Evolutionary conservation across 2,113 vertebrate genomes (phyloP).

Genomic region (Clarias gariepinus): DNA sequence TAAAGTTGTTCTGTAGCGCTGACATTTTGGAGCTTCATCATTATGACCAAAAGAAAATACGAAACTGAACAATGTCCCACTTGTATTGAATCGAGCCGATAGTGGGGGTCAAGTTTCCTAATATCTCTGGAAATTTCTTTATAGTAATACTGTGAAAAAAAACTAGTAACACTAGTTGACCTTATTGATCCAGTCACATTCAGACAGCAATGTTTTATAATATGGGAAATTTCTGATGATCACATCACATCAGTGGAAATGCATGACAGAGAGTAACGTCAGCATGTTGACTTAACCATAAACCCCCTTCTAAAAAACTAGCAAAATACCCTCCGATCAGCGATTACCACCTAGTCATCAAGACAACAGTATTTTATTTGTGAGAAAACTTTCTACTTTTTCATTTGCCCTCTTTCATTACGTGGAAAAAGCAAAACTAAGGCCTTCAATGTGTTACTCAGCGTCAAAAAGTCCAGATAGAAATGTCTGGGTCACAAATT

Average conservation of each 20-base stretch:
- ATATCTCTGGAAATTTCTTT: not conserved
- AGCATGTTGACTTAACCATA: constrained; percentile 32
- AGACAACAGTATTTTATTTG: not conserved
- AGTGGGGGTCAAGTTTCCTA: too few species aligned
- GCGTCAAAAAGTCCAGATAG: not conserved
- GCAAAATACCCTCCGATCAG: constrained; percentile 46
- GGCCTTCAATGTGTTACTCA: not conserved
- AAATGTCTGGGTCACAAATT: constrained; percentile 3
- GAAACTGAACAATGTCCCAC: too few species aligned
- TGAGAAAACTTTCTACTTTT: not conserved
- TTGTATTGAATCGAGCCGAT: too few species aligned
- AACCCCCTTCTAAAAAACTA: constrained; percentile 39
- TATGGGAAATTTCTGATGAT: not conserved
- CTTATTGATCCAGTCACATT: not conserved
- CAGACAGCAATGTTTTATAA: not conserved
- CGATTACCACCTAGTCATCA: constrained; percentile 15
- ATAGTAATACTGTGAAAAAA: not conserved
- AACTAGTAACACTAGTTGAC: not conserved
- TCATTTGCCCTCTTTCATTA: not conserved
- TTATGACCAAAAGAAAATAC: too few species aligned
- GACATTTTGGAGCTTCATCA: too few species aligned
- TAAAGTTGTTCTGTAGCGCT: too few species aligned
- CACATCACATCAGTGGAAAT: not conserved
- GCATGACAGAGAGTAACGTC: not conserved
- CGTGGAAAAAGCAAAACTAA: not conserved